These are phyloP conservation scores for Gryllus longicercus DNA, from an alignment of 2,888 invertebrate species.

Conservation along the genomic window DNA sequence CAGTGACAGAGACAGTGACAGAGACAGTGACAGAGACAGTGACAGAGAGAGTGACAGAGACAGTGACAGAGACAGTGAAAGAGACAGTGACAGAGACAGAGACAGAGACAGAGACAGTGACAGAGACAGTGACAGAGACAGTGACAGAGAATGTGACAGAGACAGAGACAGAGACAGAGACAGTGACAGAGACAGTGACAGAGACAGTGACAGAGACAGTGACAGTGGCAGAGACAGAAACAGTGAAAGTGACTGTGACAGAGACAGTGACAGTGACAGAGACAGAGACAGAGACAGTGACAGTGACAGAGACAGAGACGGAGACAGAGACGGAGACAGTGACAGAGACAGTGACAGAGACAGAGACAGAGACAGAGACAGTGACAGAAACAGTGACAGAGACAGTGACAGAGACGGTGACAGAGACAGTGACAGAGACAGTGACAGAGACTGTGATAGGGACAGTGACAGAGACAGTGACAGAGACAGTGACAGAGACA, in stretches of 20 bases:
- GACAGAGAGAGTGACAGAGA: not conserved
- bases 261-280: conserved; percentile 26
- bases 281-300: conserved; percentile 25
- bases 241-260: no score
- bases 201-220: conserved; percentile 22
- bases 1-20: conserved; percentile 24
- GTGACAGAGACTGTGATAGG: no score
- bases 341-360: conserved; percentile 25
- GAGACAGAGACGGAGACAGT: no score
- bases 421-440: no score
- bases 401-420: no score
- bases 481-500: conserved; percentile 22
- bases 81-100: conserved; percentile 24
- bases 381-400: conserved; percentile 23
- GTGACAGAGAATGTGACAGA: no score
- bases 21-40: conserved; percentile 23
- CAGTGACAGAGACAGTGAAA: no score
- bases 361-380: conserved; percentile 10
- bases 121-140: conserved; percentile 20
- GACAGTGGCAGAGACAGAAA: conserved; percentile 26
- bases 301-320: no score
- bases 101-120: conserved; percentile 18
- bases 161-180: conserved; percentile 23
- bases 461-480: not conserved
- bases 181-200: conserved; percentile 23